These are phyloP conservation scores for Leptodactylus fallax DNA, from an alignment of 2,797 vertebrate genomes.

Conservation along the genomic window DNA sequence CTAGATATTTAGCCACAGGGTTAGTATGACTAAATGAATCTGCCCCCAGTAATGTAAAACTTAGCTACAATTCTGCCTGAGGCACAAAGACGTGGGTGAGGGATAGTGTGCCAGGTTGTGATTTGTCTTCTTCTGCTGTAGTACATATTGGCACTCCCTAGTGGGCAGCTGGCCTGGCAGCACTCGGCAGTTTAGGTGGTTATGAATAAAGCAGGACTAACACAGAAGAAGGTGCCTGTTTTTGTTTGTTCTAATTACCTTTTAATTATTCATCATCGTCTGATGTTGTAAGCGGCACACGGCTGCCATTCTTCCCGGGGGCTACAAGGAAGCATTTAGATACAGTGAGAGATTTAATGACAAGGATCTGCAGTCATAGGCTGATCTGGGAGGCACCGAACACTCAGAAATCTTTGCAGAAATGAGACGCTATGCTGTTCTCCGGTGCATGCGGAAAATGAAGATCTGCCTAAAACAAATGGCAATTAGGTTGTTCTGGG, in stretches of 20 bases:
- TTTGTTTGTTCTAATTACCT: constrained; percentile 44
- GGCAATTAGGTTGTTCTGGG: not conserved
- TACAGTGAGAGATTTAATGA: constrained; percentile 43
- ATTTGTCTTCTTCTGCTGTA: not conserved
- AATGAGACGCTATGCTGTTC: constrained; percentile 6
- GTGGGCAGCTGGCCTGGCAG: not conserved
- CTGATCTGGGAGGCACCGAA: constrained; percentile 35
- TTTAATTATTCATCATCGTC: constrained; percentile 43
- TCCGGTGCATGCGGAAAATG: not conserved
- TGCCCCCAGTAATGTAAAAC: not conserved
- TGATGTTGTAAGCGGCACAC: constrained; percentile 45
- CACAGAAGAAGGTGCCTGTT: constrained; percentile 4
- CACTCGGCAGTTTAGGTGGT: not conserved
- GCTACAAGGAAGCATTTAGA: constrained; percentile 43
- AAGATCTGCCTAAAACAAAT: constrained; percentile 33
- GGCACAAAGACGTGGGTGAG: not conserved
- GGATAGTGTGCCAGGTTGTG: not conserved
- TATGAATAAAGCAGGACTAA: not conserved
- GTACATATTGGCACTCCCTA: not conserved
- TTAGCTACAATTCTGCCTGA: not conserved
- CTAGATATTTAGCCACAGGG: not conserved
- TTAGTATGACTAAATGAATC: not conserved
- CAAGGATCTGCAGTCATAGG: not conserved
- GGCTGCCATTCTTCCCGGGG: constrained; percentile 28
- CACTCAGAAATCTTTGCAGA: constrained; percentile 5